Evolutionary conservation across 2,888 invertebrate species (phyloP), one percentile per base, ranked within the genome.

Genomic region (Campoplex nolae): DNA sequence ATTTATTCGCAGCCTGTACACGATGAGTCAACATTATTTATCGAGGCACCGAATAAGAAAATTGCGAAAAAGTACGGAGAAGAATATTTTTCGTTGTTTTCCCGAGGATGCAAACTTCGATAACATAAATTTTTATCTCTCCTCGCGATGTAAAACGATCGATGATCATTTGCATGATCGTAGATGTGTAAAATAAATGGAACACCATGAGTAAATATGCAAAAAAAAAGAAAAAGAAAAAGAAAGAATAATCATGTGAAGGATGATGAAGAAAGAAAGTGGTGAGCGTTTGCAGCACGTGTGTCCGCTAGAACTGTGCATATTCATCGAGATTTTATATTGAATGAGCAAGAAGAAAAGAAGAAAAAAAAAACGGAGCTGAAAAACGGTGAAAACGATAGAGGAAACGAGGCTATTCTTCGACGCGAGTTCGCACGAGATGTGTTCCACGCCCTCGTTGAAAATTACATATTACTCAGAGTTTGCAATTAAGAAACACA

Each of bases 401-500:
- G 56, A 18, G 48, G 38, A 76, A 83, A 70, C 48, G 76, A 75
- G 75, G 75, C 54, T 62, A 77, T 83, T 77, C 83, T 76, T 77
- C 51, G 35, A 8, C 3, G 42, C 3, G 42, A 68, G 54, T 51
- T 28, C 42, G 75, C 32, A 32, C 28, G 54, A 73, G 58, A 78
- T 54, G 74, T 70, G 56, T 74, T 73, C 51, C 56, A 58, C 51
- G 70, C 58, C 62, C 38, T 16, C 54, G 45, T 35, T 65, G 35
- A 79, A 83, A 87, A 85, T 87, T 85, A 79, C 85, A 58, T 75
- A 83, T 62, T 80, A 80, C 67, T 67, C 51, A 71, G 73, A 71
- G 65, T 67, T 65, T 76, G 87, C 81, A 88, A 84, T 89, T 84
- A 85, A 87, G 83, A 75, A 81, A 58, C 51, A 58, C 51, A 67